phyloP scores from a whole-genome alignment of 1,140 invertebrate species.

The Hestina assimilis region DNA sequence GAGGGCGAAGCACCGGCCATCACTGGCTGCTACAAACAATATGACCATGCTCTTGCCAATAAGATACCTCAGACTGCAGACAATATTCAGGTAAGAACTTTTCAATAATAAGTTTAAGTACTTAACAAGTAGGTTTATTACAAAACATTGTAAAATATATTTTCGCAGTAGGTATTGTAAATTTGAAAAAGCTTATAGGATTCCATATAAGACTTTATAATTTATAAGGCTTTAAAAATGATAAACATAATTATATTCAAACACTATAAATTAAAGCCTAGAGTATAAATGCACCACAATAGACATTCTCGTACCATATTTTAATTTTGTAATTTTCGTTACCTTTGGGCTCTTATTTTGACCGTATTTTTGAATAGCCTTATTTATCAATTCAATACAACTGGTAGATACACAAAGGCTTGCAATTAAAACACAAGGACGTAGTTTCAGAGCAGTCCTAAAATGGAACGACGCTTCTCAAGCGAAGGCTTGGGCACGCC shows the following conservation, averaged over 20 bases:
- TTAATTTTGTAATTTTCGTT: background rate
- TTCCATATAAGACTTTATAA: too few species aligned
- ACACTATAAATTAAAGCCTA: too few species aligned
- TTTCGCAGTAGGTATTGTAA: background rate
- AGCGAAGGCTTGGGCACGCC: slow-evolving; percentile 67
- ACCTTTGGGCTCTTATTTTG: too few species aligned
- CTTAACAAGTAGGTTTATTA: background rate
- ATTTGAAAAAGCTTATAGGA: background rate
- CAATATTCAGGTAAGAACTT: slow-evolving; percentile 78
- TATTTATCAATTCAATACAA: too few species aligned
- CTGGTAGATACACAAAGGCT: background rate
- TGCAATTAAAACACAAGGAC: slow-evolving; percentile 51
- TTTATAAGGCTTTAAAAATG: too few species aligned
- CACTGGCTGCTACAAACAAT: slow-evolving; percentile 91
- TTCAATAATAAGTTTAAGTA: background rate
- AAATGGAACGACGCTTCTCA: slow-evolving; percentile 68
- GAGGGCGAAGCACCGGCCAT: slow-evolving; percentile 88
- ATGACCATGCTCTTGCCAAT: slow-evolving; percentile 86
- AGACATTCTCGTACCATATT: background rate
- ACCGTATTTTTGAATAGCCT: too few species aligned
- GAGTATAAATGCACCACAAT: too few species aligned
- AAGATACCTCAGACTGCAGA: slow-evolving; percentile 81
- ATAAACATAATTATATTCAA: too few species aligned
- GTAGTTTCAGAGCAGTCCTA: slow-evolving; percentile 75
- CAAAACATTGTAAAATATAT: background rate